Evolutionary conservation across 2,113 vertebrate genomes (phyloP), one percentile per base, ranked within the genome.

Genomic region (Neodontobutis hainanensis): DNA sequence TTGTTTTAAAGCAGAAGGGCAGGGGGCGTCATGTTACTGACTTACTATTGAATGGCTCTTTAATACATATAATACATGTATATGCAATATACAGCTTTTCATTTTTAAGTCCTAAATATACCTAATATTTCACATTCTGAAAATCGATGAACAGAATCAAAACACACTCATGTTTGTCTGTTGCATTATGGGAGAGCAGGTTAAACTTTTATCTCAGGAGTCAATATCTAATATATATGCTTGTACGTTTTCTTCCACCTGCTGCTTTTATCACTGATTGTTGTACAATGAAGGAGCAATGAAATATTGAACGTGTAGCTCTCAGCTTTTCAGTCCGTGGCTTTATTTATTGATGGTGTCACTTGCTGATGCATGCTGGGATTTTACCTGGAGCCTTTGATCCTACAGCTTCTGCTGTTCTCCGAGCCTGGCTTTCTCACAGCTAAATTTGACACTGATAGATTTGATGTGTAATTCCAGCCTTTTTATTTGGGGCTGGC

Each of bases 391-490:
- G 11, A 0, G 5, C 4, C 46, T 64, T 72, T 63, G 0, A 42
- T 55, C 53, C 71, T 38, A 8, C 3, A 5, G 65, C 71, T 73
- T 10, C 44, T 64, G 63, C 57, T 27, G 19, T 35, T 45, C 11
- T 27, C 50, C 59, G 27, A 34, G 53, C 38, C 43, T 4, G 27
- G 27, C 8, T 66, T 52, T 53, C 27, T 69, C 0, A 5, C 6
- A 64, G 40, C 38, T 1, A n/a, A 15, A 53, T 64, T 65, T 68
- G 61, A 51, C 58, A 73, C 49, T 66, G 61, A 70, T 12, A 52
- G 52, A 78, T 70, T 40, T 67, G 52, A 67, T 50, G 0, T 12
- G 51, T 47, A 70, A 75, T 71, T 82, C 32, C 70, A 50, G 52
- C 4, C 14, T 44, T 64, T 43, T 66, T 63, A 49, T 50, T 62